Conservation (phyloP, 1,140 invertebrate genomes). For the Papilio aristodemus region DNA sequence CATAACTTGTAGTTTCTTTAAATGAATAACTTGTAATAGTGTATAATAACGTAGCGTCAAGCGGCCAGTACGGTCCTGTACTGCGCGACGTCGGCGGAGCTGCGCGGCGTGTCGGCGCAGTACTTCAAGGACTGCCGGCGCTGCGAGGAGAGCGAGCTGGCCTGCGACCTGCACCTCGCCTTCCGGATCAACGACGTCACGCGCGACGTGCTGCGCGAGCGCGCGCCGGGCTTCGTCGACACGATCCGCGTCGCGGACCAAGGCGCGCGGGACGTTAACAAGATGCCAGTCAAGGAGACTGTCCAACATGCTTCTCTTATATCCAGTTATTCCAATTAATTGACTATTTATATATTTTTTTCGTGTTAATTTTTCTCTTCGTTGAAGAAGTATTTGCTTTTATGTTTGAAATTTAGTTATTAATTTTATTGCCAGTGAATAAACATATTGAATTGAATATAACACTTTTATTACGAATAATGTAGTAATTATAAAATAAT, state of each 20-base stretch:
- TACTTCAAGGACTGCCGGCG: slow-evolving; percentile 96
- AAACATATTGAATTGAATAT: background rate
- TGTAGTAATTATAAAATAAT: slow-evolving; percentile 4
- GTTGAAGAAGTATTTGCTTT: background rate
- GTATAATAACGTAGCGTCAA: slow-evolving; percentile 94
- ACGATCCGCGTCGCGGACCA: slow-evolving; percentile 8
- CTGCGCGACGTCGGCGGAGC: slow-evolving; percentile 90
- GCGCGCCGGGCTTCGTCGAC: slow-evolving; percentile 32
- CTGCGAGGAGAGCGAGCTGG: slow-evolving; percentile 84
- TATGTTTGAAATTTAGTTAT: background rate
- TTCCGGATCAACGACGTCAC: slow-evolving; percentile 61
- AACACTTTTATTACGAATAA: slow-evolving; percentile 11
- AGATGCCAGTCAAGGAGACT: slow-evolving; percentile 33
- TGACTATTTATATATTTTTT: slow-evolving; percentile 8
- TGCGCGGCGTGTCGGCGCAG: slow-evolving; percentile 89
- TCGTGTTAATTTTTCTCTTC: background rate
- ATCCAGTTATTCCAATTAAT: slow-evolving; percentile 25
- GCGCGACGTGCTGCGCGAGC: slow-evolving; percentile 48
- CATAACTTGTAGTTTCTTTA: too few relatives aligned
- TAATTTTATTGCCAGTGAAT: background rate
- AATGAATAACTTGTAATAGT: too few relatives aligned
- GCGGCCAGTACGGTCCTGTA: slow-evolving; percentile 93
- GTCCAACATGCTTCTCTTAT: slow-evolving; percentile 39
- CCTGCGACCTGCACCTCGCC: slow-evolving; percentile 78
- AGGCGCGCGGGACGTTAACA: background rate